Percentiles rank a stretch among this genome's conserved stretches.
Conservation (phyloP, 1,140 invertebrate genomes). For the Drosophila chauvacae region DNA sequence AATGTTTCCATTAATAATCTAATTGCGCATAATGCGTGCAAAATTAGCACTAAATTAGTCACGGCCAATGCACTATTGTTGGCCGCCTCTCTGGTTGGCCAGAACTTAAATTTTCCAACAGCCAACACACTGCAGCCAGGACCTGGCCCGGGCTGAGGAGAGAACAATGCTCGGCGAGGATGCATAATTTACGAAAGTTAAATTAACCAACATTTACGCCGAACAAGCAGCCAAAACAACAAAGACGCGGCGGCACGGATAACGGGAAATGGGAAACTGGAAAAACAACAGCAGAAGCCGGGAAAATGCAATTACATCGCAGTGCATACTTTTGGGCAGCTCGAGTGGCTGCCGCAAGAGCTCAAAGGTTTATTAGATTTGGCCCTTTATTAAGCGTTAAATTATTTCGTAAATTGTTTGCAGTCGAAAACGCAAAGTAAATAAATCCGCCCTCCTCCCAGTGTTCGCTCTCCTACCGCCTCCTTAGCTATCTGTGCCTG, state of each 20-base stretch:
- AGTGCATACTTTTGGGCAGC: constrained; percentile 69
- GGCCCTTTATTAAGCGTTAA: constrained; percentile 81
- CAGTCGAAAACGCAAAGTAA: constrained; percentile 66
- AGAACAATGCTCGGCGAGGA: constrained; percentile 40
- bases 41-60: constrained; percentile 82
- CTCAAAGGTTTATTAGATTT: constrained; percentile 83
- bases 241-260: constrained; percentile 10
- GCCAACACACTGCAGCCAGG: constrained; percentile 6
- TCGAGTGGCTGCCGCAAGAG: constrained; percentile 60
- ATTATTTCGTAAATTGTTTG: constrained; percentile 81
- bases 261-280: neutral
- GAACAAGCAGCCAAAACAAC: constrained; percentile 58
- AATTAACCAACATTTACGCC: constrained; percentile 79
- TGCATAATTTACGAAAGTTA: constrained; percentile 79
- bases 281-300: constrained; percentile 37
- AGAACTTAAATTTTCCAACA: constrained; percentile 70
- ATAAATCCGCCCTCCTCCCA: constrained; percentile 52
- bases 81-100: neutral
- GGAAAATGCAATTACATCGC: constrained; percentile 76
- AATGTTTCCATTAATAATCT: constrained; percentile 82
- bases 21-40: constrained; percentile 78
- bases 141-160: neutral
- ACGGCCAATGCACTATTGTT: constrained; percentile 60
- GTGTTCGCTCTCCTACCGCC: neutral
- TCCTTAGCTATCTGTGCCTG: constrained; percentile 25